Conservation (phyloP, 2,113 vertebrate species). For the Apteryx owenii region DNA sequence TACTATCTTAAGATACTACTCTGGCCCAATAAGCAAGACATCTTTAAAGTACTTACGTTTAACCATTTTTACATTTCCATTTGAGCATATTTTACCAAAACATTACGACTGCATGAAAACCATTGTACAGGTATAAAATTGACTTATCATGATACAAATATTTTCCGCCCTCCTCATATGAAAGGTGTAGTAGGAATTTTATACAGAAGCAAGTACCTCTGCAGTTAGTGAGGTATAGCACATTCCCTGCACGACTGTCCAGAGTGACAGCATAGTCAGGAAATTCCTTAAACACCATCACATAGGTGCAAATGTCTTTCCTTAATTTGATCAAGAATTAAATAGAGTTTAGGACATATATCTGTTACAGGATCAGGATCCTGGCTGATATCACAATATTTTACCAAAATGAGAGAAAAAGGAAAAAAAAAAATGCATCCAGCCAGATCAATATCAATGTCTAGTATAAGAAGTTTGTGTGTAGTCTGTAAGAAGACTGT, state of each 20-base stretch:
- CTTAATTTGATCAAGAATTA: background rate
- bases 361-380: background rate
- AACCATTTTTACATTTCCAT: background rate
- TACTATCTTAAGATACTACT: background rate
- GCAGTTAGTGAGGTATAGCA: background rate
- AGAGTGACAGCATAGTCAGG: background rate
- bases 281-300: background rate
- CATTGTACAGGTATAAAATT: background rate
- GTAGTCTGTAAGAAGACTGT: background rate
- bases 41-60: background rate
- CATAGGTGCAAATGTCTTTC: too few species aligned
- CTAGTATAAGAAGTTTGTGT: too few species aligned
- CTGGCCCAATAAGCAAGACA: background rate
- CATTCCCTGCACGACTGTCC: background rate
- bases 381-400: background rate
- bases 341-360: background rate
- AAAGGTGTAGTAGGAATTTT: background rate
- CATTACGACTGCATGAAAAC: background rate
- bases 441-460: background rate
- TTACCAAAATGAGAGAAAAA: background rate
- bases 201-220: background rate
- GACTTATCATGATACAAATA: background rate
- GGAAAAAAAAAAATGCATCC: background rate
- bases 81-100: background rate
- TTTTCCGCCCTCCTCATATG: background rate